Base-by-base conservation (phyloP, 2,888 invertebrate species). In the Apamea crenata region DNA sequence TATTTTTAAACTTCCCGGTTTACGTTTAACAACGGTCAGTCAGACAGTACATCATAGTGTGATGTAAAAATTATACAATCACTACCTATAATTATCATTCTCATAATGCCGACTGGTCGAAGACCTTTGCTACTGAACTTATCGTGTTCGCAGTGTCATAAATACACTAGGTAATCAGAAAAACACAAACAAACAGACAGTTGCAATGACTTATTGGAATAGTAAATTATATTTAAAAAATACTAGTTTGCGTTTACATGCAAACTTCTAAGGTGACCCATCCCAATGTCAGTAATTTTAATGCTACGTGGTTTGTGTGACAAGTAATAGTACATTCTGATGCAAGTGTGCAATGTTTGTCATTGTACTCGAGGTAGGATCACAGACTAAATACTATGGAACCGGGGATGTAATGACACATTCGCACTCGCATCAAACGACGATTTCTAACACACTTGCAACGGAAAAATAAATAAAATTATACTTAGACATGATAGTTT, bases 211-310 rank as follows among this genome's bases (percentile, higher is more conserved):
- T 25, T 32, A 25, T 32, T 25, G 10, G 25, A 32, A 25, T 14
- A 50, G 25, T 16, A 25, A 32, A 50, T n/a, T n/a, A 50, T 50
- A 29, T 50, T 40, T 16, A n/a, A 66, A n/a, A 40, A 29, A 16
- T 4, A n/a, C 21, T 47, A 25, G 25, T 32, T 16, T 50, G 16
- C 16, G 6, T 70, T 53, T 53, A 53, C 10, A 70, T 70, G 50
- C 53, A 70, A 53, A 70, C 32, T 36, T 71, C n/a, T 53, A 71
- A 71, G 70, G 70, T 71, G 70, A 71, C 70, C 70, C n/a, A 71
- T 71, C 56, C 56, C 18, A 25, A 70, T 53, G 12, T 18, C 25
- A 53, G 16, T 25, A 7, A 50, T 25, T 70, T 53, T 10, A 50
- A 70, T 50, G 10, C 25, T 71, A 71, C 70, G 56, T 71, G 56